Percentiles rank a stretch among this genome's conserved stretches.
phyloP scores from a whole-genome alignment of 2,888 invertebrate genomes.

The Archips crataeganus region DNA sequence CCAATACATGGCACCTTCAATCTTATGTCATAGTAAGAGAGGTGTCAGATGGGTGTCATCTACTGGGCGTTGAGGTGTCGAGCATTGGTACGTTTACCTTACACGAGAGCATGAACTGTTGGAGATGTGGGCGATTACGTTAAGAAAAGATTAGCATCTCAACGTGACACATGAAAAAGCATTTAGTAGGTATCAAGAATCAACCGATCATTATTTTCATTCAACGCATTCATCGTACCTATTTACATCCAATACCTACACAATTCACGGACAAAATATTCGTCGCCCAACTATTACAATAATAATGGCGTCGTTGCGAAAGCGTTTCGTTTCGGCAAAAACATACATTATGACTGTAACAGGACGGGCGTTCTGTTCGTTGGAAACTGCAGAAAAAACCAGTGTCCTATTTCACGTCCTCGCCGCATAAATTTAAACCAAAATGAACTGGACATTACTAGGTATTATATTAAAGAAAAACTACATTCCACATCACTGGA shows the following conservation, averaged over 20 bases:
- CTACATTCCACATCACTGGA: neutral
- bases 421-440: neutral
- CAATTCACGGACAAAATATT: constrained; percentile 11
- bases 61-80: too few species aligned
- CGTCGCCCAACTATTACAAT: constrained; percentile 13
- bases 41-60: too few species aligned
- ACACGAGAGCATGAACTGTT: too few species aligned
- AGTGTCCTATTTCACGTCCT: constrained; percentile 46
- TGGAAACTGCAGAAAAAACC: constrained; percentile 56
- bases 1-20: too few species aligned
- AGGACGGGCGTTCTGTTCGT: constrained; percentile 50
- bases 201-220: neutral
- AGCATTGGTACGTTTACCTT: too few species aligned
- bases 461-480: neutral
- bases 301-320: constrained; percentile 20
- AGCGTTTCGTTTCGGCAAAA: constrained; percentile 48
- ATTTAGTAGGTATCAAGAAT: neutral
- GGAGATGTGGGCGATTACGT: too few species aligned
- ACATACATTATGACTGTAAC: constrained; percentile 48
- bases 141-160: too few species aligned
- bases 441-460: neutral
- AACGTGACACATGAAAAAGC: neutral
- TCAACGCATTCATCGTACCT: neutral
- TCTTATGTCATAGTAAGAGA: too few species aligned
- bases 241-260: neutral